Base-by-base conservation (phyloP, 2,888 invertebrate species). In the Plebejus anna region DNA sequence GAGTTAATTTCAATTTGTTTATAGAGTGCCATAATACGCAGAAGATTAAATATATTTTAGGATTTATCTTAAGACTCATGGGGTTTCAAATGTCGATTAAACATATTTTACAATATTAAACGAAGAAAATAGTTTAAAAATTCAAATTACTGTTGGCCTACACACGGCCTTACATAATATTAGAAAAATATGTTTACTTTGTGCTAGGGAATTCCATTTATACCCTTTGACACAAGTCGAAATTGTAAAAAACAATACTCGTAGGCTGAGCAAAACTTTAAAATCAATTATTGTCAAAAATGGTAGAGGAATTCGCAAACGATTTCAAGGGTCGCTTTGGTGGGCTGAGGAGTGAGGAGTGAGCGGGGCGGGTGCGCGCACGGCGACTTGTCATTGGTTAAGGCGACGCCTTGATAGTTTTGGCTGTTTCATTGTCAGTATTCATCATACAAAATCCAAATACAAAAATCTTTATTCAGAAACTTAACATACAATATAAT, bases 81-180 rank as follows among this genome's bases (percentile, higher is more conserved):
- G 71, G 71, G 71, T 71, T 71, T 71, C 71, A 71, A 22, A 38
- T 9, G 71, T 71, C 71, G 28, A 42, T 66, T 22, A 22, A 66
- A 5, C 28, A 61, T 61, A 28, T 28, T 61, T 61, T 28, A 66
- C 66, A 36, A 66, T 32, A 66, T 66, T 32, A 66, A 66, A 66
- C 16, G 16, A 36, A 66, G 66, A 66, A 66, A 66, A 16, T 66
- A 66, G 3, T 13, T 66, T 36, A 66, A 59, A 32, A 66, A 36
- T 66, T 11, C 28, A 61, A 61, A 61, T 28, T 22, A 32, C 13
- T 66, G 5, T 16, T 32, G 66, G 66, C 66, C 66, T 66, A 66
- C 32, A 32, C 66, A 32, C 13, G 32, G 66, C 36, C 32, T 66
- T 36, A 66, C 66, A 59, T 59, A 22, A 59, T 22, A 7, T 59